A percentile compares a stretch with the other conserved stretches of the same genome.
phyloP scores from a whole-genome alignment of 2,888 invertebrate species.

The Orthosia cruda region DNA sequence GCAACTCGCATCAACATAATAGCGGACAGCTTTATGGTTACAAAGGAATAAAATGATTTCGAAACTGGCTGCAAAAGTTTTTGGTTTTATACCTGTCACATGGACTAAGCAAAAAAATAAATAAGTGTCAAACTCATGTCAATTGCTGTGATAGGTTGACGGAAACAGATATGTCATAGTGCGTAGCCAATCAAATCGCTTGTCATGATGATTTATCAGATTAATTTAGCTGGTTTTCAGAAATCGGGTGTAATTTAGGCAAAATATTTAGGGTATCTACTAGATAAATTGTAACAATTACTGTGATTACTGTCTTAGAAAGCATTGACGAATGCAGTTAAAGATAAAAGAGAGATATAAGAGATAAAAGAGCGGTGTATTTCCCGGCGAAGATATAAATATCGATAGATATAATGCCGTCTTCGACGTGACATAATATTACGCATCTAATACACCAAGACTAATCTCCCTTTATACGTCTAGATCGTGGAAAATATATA shows the following conservation, averaged over 20 bases:
- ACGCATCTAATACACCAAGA: not conserved
- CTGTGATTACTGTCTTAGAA: too few species aligned
- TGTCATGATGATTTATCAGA: not conserved
- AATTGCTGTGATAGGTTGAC: not conserved
- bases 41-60: not conserved
- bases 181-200: not conserved
- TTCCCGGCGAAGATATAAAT: not conserved
- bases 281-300: not conserved
- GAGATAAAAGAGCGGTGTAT: too few species aligned
- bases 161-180: not conserved
- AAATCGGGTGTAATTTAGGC: not conserved
- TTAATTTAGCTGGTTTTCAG: not conserved
- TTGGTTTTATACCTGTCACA: too few species aligned
- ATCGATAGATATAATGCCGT: not conserved
- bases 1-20: constrained; percentile 24
- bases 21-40: not conserved
- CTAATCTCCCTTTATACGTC: constrained; percentile 19
- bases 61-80: too few species aligned
- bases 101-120: too few species aligned
- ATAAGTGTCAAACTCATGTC: not conserved
- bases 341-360: not conserved
- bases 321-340: not conserved
- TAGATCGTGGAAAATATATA: constrained; percentile 26
- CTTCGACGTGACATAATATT: constrained; percentile 12
- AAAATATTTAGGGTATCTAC: not conserved